Evolutionary conservation across 2,797 vertebrate genomes (phyloP).

Genomic region (Lutjanus campechanus): DNA sequence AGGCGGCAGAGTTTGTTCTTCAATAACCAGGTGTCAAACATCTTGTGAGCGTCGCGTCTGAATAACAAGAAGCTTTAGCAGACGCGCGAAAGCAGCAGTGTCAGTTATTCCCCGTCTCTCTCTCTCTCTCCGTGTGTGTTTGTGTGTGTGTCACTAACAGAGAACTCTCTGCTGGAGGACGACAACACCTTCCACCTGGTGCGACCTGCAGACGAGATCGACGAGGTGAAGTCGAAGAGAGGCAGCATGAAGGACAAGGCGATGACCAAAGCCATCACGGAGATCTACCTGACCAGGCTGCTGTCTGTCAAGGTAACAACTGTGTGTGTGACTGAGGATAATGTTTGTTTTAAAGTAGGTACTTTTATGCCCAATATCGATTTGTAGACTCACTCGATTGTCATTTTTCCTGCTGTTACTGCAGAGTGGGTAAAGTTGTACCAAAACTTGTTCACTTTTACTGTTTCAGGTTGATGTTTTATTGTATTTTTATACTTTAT

Average conservation of each 20-base stretch:
- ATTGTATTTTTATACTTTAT: no score
- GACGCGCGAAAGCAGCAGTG: no score
- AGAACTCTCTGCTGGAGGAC: constrained; percentile 94
- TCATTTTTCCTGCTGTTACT: no score
- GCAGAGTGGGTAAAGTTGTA: no score
- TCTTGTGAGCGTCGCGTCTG: neutral
- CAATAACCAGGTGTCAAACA: neutral
- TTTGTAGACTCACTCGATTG: no score
- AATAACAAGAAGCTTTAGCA: no score
- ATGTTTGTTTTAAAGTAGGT: no score
- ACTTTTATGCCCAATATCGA: no score
- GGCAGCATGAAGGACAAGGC: constrained; percentile 98
- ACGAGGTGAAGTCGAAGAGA: constrained; percentile 94
- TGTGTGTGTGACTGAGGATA: neutral
- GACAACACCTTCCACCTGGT: constrained; percentile 97
- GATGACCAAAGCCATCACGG: constrained; percentile 98
- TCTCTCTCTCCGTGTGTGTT: no score
- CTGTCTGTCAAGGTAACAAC: constrained; percentile 94
- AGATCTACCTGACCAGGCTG: constrained; percentile 98
- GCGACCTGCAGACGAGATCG: constrained; percentile 92
- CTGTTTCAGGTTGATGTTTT: no score
- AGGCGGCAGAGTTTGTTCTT: no score
- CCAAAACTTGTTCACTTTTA: no score
- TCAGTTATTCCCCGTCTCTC: neutral
- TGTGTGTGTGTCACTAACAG: constrained; percentile 50